These are phyloP conservation scores for Thalassarche chlororhynchos DNA, from an alignment of 2,113 vertebrate species.

Conservation along the genomic window DNA sequence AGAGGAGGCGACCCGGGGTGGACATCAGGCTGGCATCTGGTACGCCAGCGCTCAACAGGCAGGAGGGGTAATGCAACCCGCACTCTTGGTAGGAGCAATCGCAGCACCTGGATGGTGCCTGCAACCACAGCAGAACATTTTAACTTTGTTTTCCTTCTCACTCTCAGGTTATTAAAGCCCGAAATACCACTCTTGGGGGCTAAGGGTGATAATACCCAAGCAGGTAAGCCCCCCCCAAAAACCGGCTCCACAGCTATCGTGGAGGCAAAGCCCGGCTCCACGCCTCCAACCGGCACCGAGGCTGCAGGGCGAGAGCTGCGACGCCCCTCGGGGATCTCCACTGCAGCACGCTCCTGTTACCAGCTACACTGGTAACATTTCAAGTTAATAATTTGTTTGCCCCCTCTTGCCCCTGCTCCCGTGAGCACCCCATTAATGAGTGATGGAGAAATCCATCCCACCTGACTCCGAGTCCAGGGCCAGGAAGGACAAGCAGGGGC, in stretches of 20 bases:
- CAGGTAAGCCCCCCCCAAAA: not conserved
- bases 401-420: not conserved
- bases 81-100: not conserved
- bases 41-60: accelerated
- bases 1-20: accelerated
- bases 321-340: not conserved
- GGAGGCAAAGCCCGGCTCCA: not conserved
- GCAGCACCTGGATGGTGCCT: not conserved
- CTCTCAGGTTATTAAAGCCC: not conserved
- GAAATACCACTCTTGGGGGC: not conserved
- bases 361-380: not conserved
- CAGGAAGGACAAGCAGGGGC: not conserved
- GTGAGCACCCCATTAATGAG: not conserved
- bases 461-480: not conserved
- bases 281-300: not conserved
- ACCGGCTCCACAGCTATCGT: not conserved
- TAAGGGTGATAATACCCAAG: not conserved
- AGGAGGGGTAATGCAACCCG: not conserved
- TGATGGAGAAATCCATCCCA: not conserved
- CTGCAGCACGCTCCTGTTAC: not conserved
- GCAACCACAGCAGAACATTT: not conserved
- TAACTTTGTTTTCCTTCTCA: not conserved
- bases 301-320: accelerated
- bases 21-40: not conserved
- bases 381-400: not conserved